phyloP scores from a whole-genome alignment of 1,140 invertebrate species.

The Apis mellifera region Amel_HAv3.1 CM009931.2:24225001-24225500 shows the following conservation, averaged over 20 bases:
- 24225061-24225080: background rate
- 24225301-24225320: background rate
- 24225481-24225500: too few species aligned
- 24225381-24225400: slow-evolving; percentile 3
- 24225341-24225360: slow-evolving; percentile 8
- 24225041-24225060: background rate
- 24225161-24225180: slow-evolving; percentile 28
- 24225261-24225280: background rate
- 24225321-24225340: too few species aligned
- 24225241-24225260: slow-evolving; percentile 19
- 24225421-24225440: background rate
- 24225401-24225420: background rate
- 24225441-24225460: background rate
- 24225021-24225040: background rate
- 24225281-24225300: background rate
- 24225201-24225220: slow-evolving; percentile 6
- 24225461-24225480: too few species aligned
- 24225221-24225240: slow-evolving; percentile 33
- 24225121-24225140: slow-evolving; percentile 6
- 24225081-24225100: background rate
- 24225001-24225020: background rate
- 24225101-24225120: background rate
- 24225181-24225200: slow-evolving; percentile 16
- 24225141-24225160: slow-evolving; percentile 29
- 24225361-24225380: background rate